Evolutionary conservation across 2,888 invertebrate genomes (phyloP).

Genomic region (Altica lythri): DNA sequence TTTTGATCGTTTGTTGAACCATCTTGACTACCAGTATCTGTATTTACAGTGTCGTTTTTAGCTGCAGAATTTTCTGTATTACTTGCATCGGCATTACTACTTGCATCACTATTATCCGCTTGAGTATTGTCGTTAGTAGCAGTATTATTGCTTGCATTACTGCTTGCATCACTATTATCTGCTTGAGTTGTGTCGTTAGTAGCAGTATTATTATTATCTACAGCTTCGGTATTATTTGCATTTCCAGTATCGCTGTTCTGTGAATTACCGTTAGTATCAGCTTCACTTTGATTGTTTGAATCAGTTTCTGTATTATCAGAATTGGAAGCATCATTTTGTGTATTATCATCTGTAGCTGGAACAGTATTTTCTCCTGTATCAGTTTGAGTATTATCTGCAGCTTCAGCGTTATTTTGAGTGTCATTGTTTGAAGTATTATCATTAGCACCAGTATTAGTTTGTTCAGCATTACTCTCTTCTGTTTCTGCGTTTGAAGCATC

Average conservation of each 20-base stretch:
- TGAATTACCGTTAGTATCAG: not conserved
- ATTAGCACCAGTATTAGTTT: not conserved
- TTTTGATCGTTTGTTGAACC: not conserved
- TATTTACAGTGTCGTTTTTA: not conserved
- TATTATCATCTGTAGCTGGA: not conserved
- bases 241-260: not conserved
- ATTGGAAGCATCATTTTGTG: not conserved
- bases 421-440: not conserved
- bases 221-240: not conserved
- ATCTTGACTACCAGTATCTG: not conserved
- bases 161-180: not conserved
- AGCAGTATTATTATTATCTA: not conserved
- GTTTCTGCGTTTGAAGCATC: too few relatives aligned
- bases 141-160: not conserved
- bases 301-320: not conserved
- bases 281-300: not conserved
- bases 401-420: not conserved
- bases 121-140: conserved; percentile 3
- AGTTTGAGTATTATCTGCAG: not conserved
- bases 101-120: not conserved
- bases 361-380: not conserved
- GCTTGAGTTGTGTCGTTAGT: not conserved
- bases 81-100: not conserved
- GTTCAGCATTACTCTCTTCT: too few relatives aligned
- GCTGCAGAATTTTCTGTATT: not conserved